Conservation (phyloP, 2,113 vertebrate genomes). For the Proteles cristata region DNA sequence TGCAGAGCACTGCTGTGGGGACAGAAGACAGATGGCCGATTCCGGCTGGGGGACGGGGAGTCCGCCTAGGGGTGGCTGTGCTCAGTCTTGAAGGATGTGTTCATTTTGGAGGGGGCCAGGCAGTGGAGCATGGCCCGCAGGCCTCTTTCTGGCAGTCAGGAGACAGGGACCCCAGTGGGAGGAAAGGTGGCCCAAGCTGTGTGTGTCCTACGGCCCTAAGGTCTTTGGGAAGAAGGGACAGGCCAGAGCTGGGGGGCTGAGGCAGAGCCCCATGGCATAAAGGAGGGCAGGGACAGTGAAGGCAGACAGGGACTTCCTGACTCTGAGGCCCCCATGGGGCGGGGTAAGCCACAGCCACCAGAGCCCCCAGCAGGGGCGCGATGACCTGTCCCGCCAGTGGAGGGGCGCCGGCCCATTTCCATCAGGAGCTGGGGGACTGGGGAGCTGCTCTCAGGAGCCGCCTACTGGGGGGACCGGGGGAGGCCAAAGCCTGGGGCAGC, state of each 20-base stretch:
- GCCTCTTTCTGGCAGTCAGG: neutral
- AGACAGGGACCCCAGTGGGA: neutral
- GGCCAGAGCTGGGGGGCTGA: neutral
- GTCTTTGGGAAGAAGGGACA: neutral
- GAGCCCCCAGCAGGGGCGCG: neutral
- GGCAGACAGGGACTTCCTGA: neutral
- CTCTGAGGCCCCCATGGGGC: neutral
- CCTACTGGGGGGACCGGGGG: too few relatives aligned
- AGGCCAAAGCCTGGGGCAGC: neutral
- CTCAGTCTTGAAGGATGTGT: neutral
- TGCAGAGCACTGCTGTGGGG: neutral
- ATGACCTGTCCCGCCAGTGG: neutral
- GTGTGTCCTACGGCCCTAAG: neutral
- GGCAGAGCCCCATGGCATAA: neutral
- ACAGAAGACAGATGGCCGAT: rapidly evolving
- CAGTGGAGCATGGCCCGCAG: rapidly evolving
- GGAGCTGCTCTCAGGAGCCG: neutral
- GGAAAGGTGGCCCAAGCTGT: neutral
- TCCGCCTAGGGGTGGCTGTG: neutral
- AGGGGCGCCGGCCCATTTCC: neutral
- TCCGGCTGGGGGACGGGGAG: neutral
- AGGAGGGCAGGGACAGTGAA: neutral
- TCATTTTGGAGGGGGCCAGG: neutral
- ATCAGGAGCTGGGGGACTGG: neutral
- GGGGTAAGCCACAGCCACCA: neutral